These are phyloP conservation scores for Lytechinus variegatus DNA, from an alignment of 35 echinoderm and acorn worm genomes.

Conservation along the genomic window DNA sequence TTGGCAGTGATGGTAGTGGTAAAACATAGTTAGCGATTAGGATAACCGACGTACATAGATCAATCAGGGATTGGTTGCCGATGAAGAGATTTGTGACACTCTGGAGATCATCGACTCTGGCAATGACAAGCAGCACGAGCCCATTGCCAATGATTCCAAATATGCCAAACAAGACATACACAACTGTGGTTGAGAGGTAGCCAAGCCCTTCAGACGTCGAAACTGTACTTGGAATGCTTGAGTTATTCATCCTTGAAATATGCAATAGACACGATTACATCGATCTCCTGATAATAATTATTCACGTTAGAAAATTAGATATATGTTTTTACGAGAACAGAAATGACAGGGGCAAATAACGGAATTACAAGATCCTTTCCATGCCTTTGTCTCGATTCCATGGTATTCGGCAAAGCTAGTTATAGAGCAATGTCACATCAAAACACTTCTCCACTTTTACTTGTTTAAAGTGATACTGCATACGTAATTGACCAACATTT, in stretches of 20 bases:
- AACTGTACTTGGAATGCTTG: background rate
- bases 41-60: slow-evolving; percentile 64
- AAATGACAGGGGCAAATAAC: no score
- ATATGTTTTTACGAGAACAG: no score
- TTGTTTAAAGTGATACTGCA: no score
- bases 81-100: slow-evolving; percentile 64
- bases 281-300: no score
- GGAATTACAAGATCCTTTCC: no score
- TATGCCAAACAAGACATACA: slow-evolving; percentile 19
- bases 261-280: background rate
- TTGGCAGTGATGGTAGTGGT: background rate
- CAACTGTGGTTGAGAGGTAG: background rate
- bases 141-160: slow-evolving; percentile 58
- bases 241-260: background rate
- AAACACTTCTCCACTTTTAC: no score
- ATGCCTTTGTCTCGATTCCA: no score
- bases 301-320: no score
- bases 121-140: slow-evolving; percentile 38
- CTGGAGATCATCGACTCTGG: background rate
- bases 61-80: slow-evolving; percentile 76
- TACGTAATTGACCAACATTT: no score
- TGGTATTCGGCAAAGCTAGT: no score
- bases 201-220: background rate
- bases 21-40: slow-evolving; percentile 45
- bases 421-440: no score